phyloP scores from a whole-genome alignment of 2,797 vertebrate species.

The Etheostoma perlongum region DNA sequence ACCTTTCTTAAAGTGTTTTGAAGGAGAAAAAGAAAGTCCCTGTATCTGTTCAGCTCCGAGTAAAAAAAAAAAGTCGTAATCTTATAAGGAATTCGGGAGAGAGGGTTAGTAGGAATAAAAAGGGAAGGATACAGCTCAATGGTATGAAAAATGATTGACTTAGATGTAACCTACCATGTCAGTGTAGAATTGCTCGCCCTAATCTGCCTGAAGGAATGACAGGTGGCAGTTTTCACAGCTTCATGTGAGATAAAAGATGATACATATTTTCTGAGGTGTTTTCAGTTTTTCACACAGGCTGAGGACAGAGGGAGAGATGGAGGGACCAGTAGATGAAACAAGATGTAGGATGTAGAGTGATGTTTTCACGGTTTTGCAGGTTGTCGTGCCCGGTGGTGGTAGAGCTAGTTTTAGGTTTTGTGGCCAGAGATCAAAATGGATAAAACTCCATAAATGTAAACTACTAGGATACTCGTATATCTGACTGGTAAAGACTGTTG shows the following conservation, averaged over 20 bases:
- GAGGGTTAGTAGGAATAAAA: not conserved
- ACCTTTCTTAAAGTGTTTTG: not conserved
- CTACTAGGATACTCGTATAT: not conserved
- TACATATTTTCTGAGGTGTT: conserved; percentile 37
- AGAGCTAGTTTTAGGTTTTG: conserved; percentile 43
- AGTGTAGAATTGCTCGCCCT: conserved; percentile 8
- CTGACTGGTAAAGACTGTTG: not conserved
- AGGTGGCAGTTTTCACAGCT: conserved; percentile 70
- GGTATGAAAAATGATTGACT: conserved; percentile 44
- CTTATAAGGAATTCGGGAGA: conserved; percentile 23
- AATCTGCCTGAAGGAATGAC: conserved; percentile 41
- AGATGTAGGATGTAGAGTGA: conserved; percentile 5
- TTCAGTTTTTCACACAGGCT: conserved; percentile 15
- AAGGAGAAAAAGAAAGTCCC: not conserved
- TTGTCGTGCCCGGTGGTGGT: conserved; percentile 10
- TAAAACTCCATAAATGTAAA: not conserved
- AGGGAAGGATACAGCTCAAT: not conserved
- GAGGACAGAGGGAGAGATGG: not conserved
- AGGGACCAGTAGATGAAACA: not conserved
- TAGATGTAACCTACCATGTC: conserved; percentile 6
- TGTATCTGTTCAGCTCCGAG: not conserved
- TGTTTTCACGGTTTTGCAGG: conserved; percentile 13
- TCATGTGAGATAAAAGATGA: conserved; percentile 44
- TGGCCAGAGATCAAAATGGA: not conserved
- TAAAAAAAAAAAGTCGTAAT: not conserved